A percentile compares a stretch with the other conserved stretches of the same genome.
Conservation (phyloP, 2,888 invertebrate species). For the Caenorhabditis imperialis region DNA sequence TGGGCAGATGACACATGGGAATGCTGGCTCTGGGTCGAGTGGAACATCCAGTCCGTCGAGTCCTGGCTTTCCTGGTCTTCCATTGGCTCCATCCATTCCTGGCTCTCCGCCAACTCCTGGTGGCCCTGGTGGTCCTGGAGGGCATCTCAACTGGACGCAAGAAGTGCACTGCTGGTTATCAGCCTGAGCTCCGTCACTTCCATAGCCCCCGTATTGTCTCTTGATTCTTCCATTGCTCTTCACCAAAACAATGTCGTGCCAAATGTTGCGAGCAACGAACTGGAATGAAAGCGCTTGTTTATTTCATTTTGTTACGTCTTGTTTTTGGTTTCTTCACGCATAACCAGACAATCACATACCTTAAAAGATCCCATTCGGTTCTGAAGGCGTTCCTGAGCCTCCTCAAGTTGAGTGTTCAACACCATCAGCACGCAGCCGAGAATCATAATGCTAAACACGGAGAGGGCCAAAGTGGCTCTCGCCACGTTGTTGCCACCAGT, state of each 20-base stretch:
- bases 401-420: slow-evolving; percentile 69
- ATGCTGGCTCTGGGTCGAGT: slow-evolving; percentile 77
- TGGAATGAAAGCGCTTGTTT: slow-evolving; percentile 57
- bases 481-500: slow-evolving; percentile 37
- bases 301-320: slow-evolving; percentile 8
- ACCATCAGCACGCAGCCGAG: slow-evolving; percentile 68
- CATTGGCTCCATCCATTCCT: slow-evolving; percentile 67
- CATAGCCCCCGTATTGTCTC: slow-evolving; percentile 68
- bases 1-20: slow-evolving; percentile 78
- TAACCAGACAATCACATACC: slow-evolving; percentile 52
- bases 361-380: slow-evolving; percentile 75
- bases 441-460: slow-evolving; percentile 66
- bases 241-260: slow-evolving; percentile 75
- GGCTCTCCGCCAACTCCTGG: slow-evolving; percentile 76
- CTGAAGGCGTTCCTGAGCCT: slow-evolving; percentile 71
- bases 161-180: slow-evolving; percentile 74
- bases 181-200: slow-evolving; percentile 40
- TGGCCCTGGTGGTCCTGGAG: slow-evolving; percentile 77
- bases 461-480: slow-evolving; percentile 62
- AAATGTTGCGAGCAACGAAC: slow-evolving; percentile 74
- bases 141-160: slow-evolving; percentile 77
- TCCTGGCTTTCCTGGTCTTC: slow-evolving; percentile 74
- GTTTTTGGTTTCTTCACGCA: slow-evolving; percentile 23
- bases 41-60: slow-evolving; percentile 77
- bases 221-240: slow-evolving; percentile 66